Percentiles rank a stretch among this genome's conserved stretches.
Conservation (phyloP, 2,888 invertebrate species). For the Koerneria pararmatus region DNA sequence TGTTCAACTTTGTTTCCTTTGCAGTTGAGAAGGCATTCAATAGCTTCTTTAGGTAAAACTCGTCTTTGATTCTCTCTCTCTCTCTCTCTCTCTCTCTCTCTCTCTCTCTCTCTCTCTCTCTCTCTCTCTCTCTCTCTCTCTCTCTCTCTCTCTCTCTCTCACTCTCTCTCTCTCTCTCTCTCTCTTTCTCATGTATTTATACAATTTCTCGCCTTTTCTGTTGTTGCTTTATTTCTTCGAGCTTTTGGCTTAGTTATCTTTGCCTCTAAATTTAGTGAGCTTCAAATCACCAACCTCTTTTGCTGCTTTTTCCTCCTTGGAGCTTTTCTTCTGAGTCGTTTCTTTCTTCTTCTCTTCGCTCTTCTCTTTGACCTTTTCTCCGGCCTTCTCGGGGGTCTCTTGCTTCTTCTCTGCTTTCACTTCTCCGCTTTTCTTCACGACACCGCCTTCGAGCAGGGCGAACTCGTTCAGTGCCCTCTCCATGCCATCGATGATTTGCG, state of each 20-base stretch:
- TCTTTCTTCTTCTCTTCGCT: constrained; percentile 20
- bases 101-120: constrained; percentile 16
- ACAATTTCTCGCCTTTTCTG: not conserved
- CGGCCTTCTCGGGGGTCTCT: not conserved
- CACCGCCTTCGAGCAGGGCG: constrained; percentile 18
- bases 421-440: constrained; percentile 12
- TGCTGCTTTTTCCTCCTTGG: constrained; percentile 18
- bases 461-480: constrained; percentile 39
- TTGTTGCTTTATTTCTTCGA: constrained; percentile 18
- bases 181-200: constrained; percentile 18
- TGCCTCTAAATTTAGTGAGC: constrained; percentile 8
- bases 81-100: constrained; percentile 3
- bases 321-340: constrained; percentile 8
- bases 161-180: constrained; percentile 29
- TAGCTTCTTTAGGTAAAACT: constrained; percentile 23
- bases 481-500: constrained; percentile 45
- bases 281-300: constrained; percentile 1
- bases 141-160: constrained; percentile 27
- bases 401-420: constrained; percentile 5
- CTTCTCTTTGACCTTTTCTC: constrained; percentile 16
- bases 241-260: not conserved
- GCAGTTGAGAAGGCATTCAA: too few species aligned
- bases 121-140: constrained; percentile 26
- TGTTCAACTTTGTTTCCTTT: too few species aligned
- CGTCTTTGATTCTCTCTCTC: constrained; percentile 4